Evolutionary conservation across 2,888 invertebrate genomes (phyloP), one percentile per base, ranked within the genome.

Genomic region (Antheraea assamensis): DNA sequence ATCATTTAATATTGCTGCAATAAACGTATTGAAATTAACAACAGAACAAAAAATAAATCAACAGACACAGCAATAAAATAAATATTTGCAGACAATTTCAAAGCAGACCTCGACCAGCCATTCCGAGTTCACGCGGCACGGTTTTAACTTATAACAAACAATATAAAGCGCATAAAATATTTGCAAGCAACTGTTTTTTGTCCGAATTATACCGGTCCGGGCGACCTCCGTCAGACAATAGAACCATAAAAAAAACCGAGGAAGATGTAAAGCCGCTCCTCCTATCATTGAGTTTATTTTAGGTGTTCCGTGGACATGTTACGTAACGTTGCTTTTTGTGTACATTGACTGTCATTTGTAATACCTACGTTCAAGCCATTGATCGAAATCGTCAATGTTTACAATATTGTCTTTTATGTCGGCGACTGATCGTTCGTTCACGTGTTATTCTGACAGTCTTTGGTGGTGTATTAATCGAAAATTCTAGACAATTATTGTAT

Each of bases 211-310:
- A 68, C 68, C 68, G 68, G 35, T 68, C 35, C 35, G 35, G 35
- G 68, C 58, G 73, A 73, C 73, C 81, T 76, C 68, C 76, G 71
- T n/a, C 10, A 74, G 71, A 82, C 82, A 83, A 82, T 83, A 27
- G 76, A 74, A 77, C n/a, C n/a, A n/a, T 8, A 64, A 27, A 77
- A 82, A 82, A 81, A 82, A 83, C 71, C 71, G 58, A 80, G 80
- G 81, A 83, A 81, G 79, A 78, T 52, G 72, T 73, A 72, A 76
- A 76, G 75, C 76, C 75, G n/a, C n/a, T n/a, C n/a, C 78, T 78
- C 74, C 74, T 75, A 72, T 79, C 78, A 76, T 77, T 74, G 71
- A 3, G 74, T 35, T 74, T 74, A 58, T 72, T 64, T 73, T 73
- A 71, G 74, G 74, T 47, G 10, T 74, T 76, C 70, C 73, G 35